Base-by-base conservation (phyloP, 2,888 invertebrate species). In the Sepioteuthis lessoniana region DNA sequence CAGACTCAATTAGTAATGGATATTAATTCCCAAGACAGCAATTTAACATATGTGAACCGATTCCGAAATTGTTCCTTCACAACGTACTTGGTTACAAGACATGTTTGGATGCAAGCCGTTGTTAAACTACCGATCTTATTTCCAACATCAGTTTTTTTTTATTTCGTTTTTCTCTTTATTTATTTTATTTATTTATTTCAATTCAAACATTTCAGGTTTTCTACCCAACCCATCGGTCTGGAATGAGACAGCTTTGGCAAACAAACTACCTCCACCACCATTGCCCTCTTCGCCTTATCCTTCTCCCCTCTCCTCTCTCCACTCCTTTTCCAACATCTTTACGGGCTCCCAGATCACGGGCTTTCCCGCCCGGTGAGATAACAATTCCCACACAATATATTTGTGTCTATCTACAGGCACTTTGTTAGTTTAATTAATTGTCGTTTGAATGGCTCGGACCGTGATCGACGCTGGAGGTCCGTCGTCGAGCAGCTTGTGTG, bases 401-500 rank as follows among this genome's bases (percentile, higher is more conserved):
- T n/a, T 76, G 76, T 76, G n/a, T 76, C 76, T 76, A 76, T 76
- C 76, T 76, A 76, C 76, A 76, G 76, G 10, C 76, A 76, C 76
- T 76, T 76, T 76, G 76, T 76, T 76, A 76, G 76, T 76, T 76
- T 76, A 76, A 76, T 76, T 76, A 76, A 76, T 76, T 76, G 76
- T 76, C 76, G 76, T 76, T 76, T 76, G 76, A 76, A 76, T 76
- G 76, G 76, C 76, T 76, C 76, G 76, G 76, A n/a, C n/a, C 76
- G n/a, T 76, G 76, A 76, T 76, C 76, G 76, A 76, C 76, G 76
- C 76, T 76, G 76, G 76, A 76, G 76, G 76, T 76, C 76, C 76
- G 25, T 76, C 76, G 35, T 76, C n/a, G 76, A 13, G n/a, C n/a
- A n/a, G n/a, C 76, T n/a, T 8, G 16, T 35, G 76, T 76, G 76